phyloP scores from a whole-genome alignment of 2,797 vertebrate species.

The Graptemys geographica region DNA sequence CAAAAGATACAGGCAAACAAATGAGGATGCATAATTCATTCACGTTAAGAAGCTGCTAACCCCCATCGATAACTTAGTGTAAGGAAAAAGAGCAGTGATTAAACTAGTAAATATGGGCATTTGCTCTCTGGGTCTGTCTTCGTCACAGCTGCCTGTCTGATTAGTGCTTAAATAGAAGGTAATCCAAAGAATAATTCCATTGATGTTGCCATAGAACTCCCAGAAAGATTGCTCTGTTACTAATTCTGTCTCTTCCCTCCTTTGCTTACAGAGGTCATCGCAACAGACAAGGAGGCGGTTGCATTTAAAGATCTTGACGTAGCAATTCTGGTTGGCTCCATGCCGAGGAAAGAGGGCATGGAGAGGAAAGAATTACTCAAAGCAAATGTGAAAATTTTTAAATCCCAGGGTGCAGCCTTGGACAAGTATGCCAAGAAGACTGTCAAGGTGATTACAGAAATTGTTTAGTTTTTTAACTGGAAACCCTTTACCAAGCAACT shows the following conservation, averaged over 20 bases:
- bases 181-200: not conserved
- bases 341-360: slow-evolving; percentile 97
- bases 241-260: not conserved
- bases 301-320: slow-evolving; percentile 94
- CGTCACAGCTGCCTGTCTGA: not conserved
- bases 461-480: not conserved
- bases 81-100: not conserved
- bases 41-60: not conserved
- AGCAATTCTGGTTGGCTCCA: slow-evolving; percentile 95
- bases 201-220: not conserved
- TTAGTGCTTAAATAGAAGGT: not conserved
- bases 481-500: not conserved
- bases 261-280: slow-evolving; percentile 86
- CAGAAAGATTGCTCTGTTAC: not conserved
- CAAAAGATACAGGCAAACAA: not conserved
- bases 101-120: not conserved
- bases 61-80: not conserved
- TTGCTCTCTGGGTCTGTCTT: not conserved
- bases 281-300: slow-evolving; percentile 93
- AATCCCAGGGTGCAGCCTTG: slow-evolving; percentile 91
- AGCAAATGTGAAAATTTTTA: slow-evolving; percentile 97
- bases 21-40: not conserved
- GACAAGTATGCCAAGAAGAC: slow-evolving; percentile 96
- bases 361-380: slow-evolving; percentile 97
- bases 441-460: slow-evolving; percentile 87